phyloP scores from a whole-genome alignment of 2,113 vertebrate species.

The Rhadina sibilatrix region DNA sequence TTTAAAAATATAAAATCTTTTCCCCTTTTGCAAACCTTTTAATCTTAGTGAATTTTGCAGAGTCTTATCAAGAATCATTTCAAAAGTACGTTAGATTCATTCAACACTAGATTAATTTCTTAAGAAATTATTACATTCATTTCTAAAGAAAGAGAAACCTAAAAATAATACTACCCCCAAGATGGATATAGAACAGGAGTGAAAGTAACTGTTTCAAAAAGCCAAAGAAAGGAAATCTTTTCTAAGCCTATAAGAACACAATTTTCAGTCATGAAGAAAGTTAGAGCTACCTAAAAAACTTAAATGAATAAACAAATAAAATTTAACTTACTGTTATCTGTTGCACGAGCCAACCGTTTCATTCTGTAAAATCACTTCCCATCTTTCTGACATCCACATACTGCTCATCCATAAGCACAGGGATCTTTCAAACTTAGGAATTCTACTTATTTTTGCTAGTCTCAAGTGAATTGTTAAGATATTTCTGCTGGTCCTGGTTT shows the following conservation, averaged over 20 bases:
- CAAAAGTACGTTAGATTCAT: neutral
- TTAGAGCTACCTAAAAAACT: neutral
- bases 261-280: neutral
- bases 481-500: neutral
- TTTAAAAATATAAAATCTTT: neutral
- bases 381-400: neutral
- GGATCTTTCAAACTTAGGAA: neutral
- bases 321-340: neutral
- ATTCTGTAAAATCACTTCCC: neutral
- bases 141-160: neutral
- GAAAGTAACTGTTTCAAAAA: neutral
- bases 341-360: neutral
- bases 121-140: neutral
- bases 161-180: neutral
- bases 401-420: neutral
- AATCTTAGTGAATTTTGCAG: neutral
- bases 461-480: neutral
- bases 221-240: neutral
- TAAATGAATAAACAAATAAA: neutral
- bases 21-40: neutral
- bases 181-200: neutral
- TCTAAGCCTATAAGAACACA: neutral
- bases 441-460: neutral
- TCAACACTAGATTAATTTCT: neutral
- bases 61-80: neutral